Evolutionary conservation across 2,113 vertebrate species (phyloP), one percentile per base, ranked within the genome.

Genomic region (Potamarius usumacintae): DNA sequence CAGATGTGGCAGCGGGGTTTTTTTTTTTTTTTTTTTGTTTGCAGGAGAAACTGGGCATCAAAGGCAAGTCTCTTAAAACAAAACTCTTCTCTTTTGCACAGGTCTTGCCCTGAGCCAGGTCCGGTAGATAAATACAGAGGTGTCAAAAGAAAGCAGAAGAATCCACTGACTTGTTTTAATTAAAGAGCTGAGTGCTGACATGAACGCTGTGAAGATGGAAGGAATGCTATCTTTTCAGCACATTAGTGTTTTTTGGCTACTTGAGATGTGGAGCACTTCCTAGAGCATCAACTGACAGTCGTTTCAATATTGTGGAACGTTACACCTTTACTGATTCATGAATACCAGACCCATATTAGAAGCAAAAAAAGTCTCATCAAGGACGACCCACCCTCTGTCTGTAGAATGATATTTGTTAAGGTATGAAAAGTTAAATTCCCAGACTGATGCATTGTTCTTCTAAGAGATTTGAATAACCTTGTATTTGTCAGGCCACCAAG

Each of bases 1-100:
- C 96, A 97, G 95, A 95, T 94, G 94, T 95, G 90, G 86, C 91
- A 58, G 89, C 86, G 86, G 91, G 88, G 82, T 81, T 91, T 94
- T 89, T 79, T 83, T 89, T 92, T 90, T 91, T 86, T 93, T 88
- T 88, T 76, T 77, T 87, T 92, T 88, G 89, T 78, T 60, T 48
- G 48, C 90, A 86, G 48, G 93, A 95, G 92, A 90, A 94, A 91
- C 93, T 92, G 92, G 93, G 92, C 94, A 94, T 95, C 94, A 94
- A 95, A 95, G 94, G 89, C 85, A 90, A 91, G 92, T 92, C 92
- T 92, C 84, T 83, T 58, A 93, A 94, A 94, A 93, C 87, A 93
- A 92, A 93, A 87, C 83, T 85, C 89, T 90, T 91, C 88, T 89
- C 84, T 91, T 90, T 90, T 92, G 87, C 81, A 88, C 30, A 86